phyloP scores from a whole-genome alignment of 1,140 invertebrate genomes.

The Notospermus geniculatus region DNA sequence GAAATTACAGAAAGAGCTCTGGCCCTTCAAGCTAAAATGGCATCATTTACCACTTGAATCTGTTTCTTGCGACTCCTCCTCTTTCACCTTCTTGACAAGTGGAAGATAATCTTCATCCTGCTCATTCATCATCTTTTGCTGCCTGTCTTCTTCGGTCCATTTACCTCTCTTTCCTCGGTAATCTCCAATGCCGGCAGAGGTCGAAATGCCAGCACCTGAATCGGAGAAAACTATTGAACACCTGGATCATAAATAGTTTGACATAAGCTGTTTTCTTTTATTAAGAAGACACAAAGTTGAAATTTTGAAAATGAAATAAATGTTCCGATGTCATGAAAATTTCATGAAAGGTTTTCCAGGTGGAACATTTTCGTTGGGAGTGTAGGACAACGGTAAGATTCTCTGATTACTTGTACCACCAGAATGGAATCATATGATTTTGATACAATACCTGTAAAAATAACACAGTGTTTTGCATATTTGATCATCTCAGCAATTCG shows the following conservation, averaged over 20 bases:
- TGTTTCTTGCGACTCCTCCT: too few relatives aligned
- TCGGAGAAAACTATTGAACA: not conserved
- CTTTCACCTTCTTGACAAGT: too few relatives aligned
- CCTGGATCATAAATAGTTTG: not conserved
- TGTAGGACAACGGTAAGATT: too few relatives aligned
- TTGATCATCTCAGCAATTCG: slow-evolving; percentile 31
- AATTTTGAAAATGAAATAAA: too few relatives aligned
- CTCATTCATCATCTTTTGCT: slow-evolving; percentile 15
- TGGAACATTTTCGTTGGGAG: too few relatives aligned
- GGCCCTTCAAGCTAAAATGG: too few relatives aligned
- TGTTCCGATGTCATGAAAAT: too few relatives aligned
- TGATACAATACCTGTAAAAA: slow-evolving; percentile 39
- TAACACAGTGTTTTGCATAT: slow-evolving; percentile 36
- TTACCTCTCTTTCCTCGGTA: slow-evolving; percentile 71
- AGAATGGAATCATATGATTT: not conserved
- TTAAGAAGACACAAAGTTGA: too few relatives aligned
- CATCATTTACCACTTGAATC: too few relatives aligned
- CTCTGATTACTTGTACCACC: not conserved
- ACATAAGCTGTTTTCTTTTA: not conserved
- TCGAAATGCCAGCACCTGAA: slow-evolving; percentile 89
- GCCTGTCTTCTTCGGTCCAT: slow-evolving; percentile 48
- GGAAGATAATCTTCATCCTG: too few relatives aligned
- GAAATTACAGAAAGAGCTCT: too few relatives aligned
- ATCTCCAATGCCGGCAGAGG: slow-evolving; percentile 93
- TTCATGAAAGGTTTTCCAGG: too few relatives aligned